Base-by-base conservation (phyloP, 2,797 vertebrate genomes). In the Meriones psammophilus region DNA sequence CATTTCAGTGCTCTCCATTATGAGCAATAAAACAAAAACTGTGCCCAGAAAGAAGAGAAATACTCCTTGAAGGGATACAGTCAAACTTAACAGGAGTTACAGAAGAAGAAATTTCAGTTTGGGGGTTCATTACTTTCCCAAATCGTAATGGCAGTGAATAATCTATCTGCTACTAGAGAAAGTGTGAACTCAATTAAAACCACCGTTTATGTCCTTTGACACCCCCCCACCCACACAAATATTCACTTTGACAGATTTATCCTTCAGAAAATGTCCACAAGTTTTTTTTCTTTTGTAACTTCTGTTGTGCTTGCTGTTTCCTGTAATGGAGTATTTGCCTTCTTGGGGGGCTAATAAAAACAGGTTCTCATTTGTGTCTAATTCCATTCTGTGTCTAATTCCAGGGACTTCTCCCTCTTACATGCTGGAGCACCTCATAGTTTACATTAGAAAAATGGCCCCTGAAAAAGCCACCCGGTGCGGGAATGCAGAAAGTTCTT, bases 341-440 rank as follows among this genome's bases (percentile, higher is more conserved):
- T 94, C 42, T 96, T 92, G 92, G 42, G 94, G 50, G 39, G 8
- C 62, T 80, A 77, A 81, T 33, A 46, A 68, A 83, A 89, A 9
- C n/a, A 56, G 10, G n/a, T 33, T 78, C 36, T 94, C 84, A 50
- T 3, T 33, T 92, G 2, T 94, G 81, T 94, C 88, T 95, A 97
- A 86, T 97, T 95, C 87, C 50, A 17, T 42, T 42, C 42, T 92
- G 3, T 94, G 79, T 94, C 88, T 95, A 97, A 86, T 97, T 95
- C 87, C 50, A 17, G 83, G 97, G 88, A 91, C 96, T 98, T 91
- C 95, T 74, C 97, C 96, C 62, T 97, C 91, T 86, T 97, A 96
- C 39, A 50, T 68, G 8, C 24, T 96, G 68, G 96, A 96, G 69
- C 94, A 94, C 36, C 94, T 97, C 91, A 95, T 95, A 60, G 88